phyloP scores from a whole-genome alignment of 2,113 vertebrate genomes.

The Chaetorhynchus papuensis region DNA sequence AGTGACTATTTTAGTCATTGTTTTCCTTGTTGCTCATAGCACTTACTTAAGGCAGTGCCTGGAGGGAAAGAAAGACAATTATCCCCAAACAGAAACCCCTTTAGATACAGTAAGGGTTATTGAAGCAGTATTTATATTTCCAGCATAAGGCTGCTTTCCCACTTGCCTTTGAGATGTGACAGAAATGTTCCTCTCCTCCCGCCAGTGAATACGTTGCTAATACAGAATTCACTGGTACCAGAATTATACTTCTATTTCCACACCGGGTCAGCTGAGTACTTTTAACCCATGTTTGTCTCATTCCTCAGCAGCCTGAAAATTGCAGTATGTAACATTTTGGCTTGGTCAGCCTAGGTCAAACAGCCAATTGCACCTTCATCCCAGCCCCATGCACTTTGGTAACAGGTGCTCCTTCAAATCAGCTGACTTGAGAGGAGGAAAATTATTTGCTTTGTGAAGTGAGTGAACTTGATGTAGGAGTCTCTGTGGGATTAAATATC shows the following conservation, averaged over 20 bases:
- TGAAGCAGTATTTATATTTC: conserved; percentile 24
- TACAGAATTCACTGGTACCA: background rate
- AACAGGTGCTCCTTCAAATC: background rate
- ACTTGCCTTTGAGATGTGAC: conserved; percentile 19
- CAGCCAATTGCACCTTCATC: background rate
- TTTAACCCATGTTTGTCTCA: background rate
- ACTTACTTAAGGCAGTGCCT: conserved; percentile 22
- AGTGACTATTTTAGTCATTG: background rate
- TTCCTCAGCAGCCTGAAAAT: background rate
- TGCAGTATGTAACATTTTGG: background rate
- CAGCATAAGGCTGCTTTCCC: conserved; percentile 28
- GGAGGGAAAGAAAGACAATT: conserved; percentile 15
- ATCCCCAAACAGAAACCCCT: conserved; percentile 15
- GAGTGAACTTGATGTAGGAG: background rate
- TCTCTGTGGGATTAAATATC: background rate
- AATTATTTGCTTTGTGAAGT: background rate
- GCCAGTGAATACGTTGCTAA: background rate
- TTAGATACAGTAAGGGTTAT: background rate
- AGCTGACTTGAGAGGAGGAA: background rate
- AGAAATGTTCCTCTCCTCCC: conserved; percentile 40
- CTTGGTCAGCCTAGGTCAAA: background rate
- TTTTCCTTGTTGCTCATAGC: conserved; percentile 32
- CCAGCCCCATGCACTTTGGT: background rate
- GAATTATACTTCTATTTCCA: conserved; percentile 28
- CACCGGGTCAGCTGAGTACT: background rate